Evolutionary conservation across 2,888 invertebrate species (phyloP).

Genomic region (Rhimphoctona megacephalus): DNA sequence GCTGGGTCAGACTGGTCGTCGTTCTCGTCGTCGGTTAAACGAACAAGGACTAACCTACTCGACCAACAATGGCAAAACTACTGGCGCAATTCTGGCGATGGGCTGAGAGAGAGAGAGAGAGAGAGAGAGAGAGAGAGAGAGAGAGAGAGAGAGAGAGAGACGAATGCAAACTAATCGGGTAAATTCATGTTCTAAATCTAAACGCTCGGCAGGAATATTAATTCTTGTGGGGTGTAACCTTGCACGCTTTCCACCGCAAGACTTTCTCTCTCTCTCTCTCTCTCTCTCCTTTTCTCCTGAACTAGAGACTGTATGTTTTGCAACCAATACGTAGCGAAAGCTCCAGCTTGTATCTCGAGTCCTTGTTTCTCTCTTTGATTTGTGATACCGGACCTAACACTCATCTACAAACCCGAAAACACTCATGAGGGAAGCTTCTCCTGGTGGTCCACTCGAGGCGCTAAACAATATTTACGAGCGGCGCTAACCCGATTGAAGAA

Average conservation of each 20-base stretch:
- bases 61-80: slow-evolving; percentile 63
- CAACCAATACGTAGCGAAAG: slow-evolving; percentile 56
- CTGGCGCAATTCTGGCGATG: slow-evolving; percentile 55
- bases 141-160: slow-evolving; percentile 47
- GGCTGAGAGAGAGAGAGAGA: slow-evolving; percentile 33
- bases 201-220: slow-evolving; percentile 83
- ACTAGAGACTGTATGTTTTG: slow-evolving; percentile 59
- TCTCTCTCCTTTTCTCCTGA: slow-evolving; percentile 28
- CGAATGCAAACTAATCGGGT: slow-evolving; percentile 82
- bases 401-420: slow-evolving; percentile 21
- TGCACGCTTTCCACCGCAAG: slow-evolving; percentile 46
- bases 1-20: slow-evolving; percentile 40
- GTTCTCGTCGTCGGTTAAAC: slow-evolving; percentile 42
- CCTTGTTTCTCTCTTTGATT: slow-evolving; percentile 77
- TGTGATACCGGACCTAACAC: slow-evolving; percentile 76
- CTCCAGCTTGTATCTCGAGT: slow-evolving; percentile 68
- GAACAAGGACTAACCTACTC: not conserved
- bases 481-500: slow-evolving; percentile 75
- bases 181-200: slow-evolving; percentile 85
- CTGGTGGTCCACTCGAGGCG: slow-evolving; percentile 75
- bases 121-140: not conserved
- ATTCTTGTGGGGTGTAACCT: slow-evolving; percentile 74
- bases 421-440: slow-evolving; percentile 27
- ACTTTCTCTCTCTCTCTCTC: slow-evolving; percentile 27
- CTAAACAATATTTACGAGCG: slow-evolving; percentile 82